Evolutionary conservation across 2,113 vertebrate genomes (phyloP), one percentile per base, ranked within the genome.

Genomic region (Eurystomus gularis): DNA sequence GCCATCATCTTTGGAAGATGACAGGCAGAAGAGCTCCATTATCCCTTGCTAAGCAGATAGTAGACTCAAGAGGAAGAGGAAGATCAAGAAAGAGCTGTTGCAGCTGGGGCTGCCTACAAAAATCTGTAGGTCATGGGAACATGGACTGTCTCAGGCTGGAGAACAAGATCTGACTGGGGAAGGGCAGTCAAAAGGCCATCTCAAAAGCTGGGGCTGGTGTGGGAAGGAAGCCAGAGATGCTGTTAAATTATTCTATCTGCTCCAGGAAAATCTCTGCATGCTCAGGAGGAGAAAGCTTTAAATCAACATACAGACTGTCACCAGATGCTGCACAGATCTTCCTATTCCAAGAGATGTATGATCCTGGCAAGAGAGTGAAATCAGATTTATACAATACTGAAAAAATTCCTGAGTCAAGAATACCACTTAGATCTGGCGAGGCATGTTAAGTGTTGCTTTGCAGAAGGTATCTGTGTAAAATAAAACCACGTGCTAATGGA

Each of bases 271-370:
- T 48, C 79, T 86, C 76, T 68, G 55, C 6, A 0, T 40, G 44
- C 72, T 83, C 79, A 51, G 64, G 62, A 83, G 79, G 24, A 88
- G 88, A 95, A 92, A 82, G 80, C 80, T 91, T 90, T 94, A 88
- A 75, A 96, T 88, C 82, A 92, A 65, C 80, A 64, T 4, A 12
- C 8, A 13, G 7, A 6, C 76, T 71, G 88, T 65, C 90, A 86
- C 72, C 72, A 95, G 86, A 86, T 89, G 91, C 90, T 86, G 86
- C 69, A 29, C 82, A 93, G 92, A 78, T 88, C 90, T 93, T 82
- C 76, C 83, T 54, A 0, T 66, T 93, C 73, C 77, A 86, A 92
- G 92, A 79, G 80, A 48, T 68, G 60, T 40, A 73, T 69, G 88
- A 93, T 84, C 77, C 83, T 76, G 86, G 83, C 73, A 86, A 66